These are phyloP conservation scores for Xanthorhoe spadicearia DNA, from an alignment of 2,888 invertebrate genomes.

Conservation along the genomic window DNA sequence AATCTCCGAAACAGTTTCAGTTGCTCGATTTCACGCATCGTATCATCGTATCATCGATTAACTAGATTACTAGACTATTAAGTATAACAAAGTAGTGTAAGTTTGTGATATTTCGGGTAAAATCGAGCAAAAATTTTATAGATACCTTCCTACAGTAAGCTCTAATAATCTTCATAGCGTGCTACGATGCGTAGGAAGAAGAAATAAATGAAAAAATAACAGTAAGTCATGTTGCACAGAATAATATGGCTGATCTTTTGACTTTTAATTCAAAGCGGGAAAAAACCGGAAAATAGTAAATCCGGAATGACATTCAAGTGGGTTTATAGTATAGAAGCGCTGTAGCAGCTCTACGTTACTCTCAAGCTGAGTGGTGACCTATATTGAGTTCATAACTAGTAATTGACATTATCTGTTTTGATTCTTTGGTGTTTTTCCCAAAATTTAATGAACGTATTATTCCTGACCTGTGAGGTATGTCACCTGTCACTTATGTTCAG, in stretches of 20 bases:
- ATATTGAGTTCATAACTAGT: too few relatives aligned
- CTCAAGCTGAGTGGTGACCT: too few relatives aligned
- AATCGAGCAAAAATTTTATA: not conserved
- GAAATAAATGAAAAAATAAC: not conserved
- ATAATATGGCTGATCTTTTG: not conserved
- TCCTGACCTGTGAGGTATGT: too few relatives aligned
- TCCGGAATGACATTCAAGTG: too few relatives aligned
- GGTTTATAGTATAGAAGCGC: too few relatives aligned
- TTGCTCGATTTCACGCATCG: conserved; percentile 5
- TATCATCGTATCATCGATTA: not conserved
- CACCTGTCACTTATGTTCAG: too few relatives aligned
- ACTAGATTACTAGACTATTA: not conserved
- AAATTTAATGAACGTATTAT: too few relatives aligned
- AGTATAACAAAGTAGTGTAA: not conserved
- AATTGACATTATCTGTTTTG: too few relatives aligned
- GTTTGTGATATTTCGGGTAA: not conserved
- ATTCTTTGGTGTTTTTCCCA: too few relatives aligned
- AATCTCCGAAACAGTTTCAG: conserved; percentile 3
- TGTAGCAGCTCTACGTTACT: too few relatives aligned
- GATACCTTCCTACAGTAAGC: not conserved
- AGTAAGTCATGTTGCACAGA: not conserved
- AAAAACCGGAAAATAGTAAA: not conserved
- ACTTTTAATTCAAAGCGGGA: not conserved
- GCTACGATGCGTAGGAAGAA: not conserved
- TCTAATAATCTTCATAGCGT: not conserved